Evolutionary conservation across 1,140 invertebrate species (phyloP).

Genomic region (Rhizoglyphus robini): DNA sequence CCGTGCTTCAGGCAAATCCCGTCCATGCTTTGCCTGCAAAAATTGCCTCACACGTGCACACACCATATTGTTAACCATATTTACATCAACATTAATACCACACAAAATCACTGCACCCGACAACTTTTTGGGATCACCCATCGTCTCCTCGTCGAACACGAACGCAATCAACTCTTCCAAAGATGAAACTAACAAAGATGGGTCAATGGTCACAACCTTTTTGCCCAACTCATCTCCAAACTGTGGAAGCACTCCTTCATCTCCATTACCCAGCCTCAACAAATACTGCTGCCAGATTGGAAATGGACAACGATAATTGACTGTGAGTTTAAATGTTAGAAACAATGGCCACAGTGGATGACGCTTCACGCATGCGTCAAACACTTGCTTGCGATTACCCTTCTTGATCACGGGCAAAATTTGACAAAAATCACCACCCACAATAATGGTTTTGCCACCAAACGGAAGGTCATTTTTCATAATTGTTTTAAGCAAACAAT

Average conservation of each 20-base stretch:
- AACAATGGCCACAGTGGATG: conserved; percentile 26
- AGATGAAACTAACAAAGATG: neutral
- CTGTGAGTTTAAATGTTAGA: conserved; percentile 21
- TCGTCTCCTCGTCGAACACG: neutral
- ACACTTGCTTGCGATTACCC: conserved; percentile 30
- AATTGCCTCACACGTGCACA: neutral
- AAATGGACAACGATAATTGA: conserved; percentile 21
- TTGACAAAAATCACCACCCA: conserved; percentile 36
- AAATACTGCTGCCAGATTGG: neutral
- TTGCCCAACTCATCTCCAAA: neutral
- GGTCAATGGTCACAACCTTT: no score
- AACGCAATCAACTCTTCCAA: neutral
- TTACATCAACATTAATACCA: neutral
- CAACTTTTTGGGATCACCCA: neutral
- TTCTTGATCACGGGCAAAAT: conserved; percentile 36
- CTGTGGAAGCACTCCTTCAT: neutral
- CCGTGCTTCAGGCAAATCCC: no score
- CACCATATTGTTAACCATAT: neutral
- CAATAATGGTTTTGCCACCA: conserved; percentile 29
- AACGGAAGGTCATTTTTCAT: conserved; percentile 25
- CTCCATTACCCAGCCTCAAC: neutral
- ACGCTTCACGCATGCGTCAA: conserved; percentile 32
- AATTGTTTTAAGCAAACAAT: conserved; percentile 34
- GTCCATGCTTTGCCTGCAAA: neutral
- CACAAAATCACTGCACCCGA: neutral